These are phyloP conservation scores for Saguinus midas DNA, from an alignment of 2,113 vertebrate genomes.

Conservation along the genomic window DNA sequence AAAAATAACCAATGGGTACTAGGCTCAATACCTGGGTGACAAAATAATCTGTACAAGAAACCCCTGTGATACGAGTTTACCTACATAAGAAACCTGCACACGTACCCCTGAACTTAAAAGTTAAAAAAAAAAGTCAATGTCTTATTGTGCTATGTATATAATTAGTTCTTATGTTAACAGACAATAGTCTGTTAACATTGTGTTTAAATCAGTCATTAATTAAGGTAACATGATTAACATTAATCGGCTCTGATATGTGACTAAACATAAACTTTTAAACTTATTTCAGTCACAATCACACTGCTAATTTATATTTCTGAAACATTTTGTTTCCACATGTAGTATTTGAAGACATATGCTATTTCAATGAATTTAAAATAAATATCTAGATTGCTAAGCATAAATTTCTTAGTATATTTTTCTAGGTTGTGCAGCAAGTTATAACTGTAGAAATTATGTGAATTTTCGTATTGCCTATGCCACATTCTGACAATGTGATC, in stretches of 20 bases:
- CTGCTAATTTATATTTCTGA: background rate
- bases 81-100: too few species aligned
- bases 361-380: background rate
- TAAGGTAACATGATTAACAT: too few species aligned
- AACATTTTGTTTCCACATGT: background rate
- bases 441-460: background rate
- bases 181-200: background rate
- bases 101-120: too few species aligned
- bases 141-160: background rate
- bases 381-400: background rate
- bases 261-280: background rate
- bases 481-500: background rate
- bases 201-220: background rate
- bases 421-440: background rate
- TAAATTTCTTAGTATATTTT: background rate
- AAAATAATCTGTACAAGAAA: too few species aligned
- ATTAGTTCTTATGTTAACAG: background rate
- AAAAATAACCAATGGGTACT: too few species aligned
- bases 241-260: background rate
- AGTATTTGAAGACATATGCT: background rate
- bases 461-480: background rate
- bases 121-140: background rate
- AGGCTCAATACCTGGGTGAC: too few species aligned
- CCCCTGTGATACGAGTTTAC: too few species aligned
- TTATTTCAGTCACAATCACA: background rate